Evolutionary conservation across 1,140 invertebrate genomes (phyloP), one percentile per base, ranked within the genome.

Genomic region (Drosophila fuyamai): DNA sequence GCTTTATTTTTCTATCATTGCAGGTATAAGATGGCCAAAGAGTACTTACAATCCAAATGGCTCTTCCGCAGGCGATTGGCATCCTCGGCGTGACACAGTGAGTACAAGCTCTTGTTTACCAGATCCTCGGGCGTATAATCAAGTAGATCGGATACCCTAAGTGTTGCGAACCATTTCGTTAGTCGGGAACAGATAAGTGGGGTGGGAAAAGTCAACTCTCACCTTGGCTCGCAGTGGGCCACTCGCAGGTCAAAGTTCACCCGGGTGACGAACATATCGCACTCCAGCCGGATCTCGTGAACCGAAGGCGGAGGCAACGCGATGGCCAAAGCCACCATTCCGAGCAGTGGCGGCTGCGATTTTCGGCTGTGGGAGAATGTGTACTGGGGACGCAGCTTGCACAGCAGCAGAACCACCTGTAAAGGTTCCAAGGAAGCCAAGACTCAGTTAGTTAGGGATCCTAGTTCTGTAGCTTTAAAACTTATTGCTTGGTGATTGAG

Each of bases 211-310:
- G 3, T 0, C 50, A 93, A 32, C 29, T 7, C 94, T 94, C 94
- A 98, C 98, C 96, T 97, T 79, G 98, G 98, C 93, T 99, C 98
- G 92, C 98, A 99, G 92, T 99, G 98, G 51, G 97, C 97, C 94
- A 99, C 97, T 93, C 96, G 95, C 93, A 99, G 98, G 93, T 99
- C 97, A 80, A 99, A 98, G 91, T 96, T 98, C 72, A 99, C 96
- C 81, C 98, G 95, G 43, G 97, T 99, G 76, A 99, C 98, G 93
- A 99, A 99, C 96, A 98, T 98, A 90, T 99, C 98, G 29, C 96
- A 95, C 93, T 99, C 98, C 59, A 99, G 94, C 57, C 98, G 95
- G 57, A 99, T 98, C 94, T 99, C 98, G 90, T 99, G 98, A 47
- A 99, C 97, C 47, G 97, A 98, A 2, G 98, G 98, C 5, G 98